These are phyloP conservation scores for Tretioscincus oriximinensis DNA, from an alignment of 2,113 vertebrate genomes.

Conservation along the genomic window DNA sequence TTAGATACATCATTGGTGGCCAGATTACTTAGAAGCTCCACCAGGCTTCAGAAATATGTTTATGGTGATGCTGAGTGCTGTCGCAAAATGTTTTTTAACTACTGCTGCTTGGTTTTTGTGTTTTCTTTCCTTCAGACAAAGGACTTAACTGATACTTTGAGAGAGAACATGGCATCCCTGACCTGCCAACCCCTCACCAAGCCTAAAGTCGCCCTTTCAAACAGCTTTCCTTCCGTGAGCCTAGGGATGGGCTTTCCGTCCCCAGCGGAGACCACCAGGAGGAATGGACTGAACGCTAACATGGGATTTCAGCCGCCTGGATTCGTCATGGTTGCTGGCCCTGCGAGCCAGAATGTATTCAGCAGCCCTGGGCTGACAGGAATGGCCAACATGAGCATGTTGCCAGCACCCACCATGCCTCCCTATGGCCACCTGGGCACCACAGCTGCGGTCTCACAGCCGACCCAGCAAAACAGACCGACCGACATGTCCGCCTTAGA, in stretches of 20 bases:
- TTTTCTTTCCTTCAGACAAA: constrained; percentile 80
- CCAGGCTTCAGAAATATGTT: not conserved
- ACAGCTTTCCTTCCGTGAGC: constrained; percentile 75
- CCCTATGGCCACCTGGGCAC: constrained; percentile 79
- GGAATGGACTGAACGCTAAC: constrained; percentile 81
- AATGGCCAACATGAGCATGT: constrained; percentile 69
- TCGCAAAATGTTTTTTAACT: constrained; percentile 14
- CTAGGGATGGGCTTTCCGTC: constrained; percentile 75
- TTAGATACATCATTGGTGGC: no score
- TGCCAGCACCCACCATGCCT: constrained; percentile 79
- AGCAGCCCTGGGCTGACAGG: constrained; percentile 64
- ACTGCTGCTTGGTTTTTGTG: constrained; percentile 50
- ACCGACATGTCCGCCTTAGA: constrained; percentile 90
- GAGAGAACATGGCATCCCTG: constrained; percentile 89
- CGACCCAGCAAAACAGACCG: constrained; percentile 74
- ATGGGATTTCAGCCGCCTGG: constrained; percentile 83
- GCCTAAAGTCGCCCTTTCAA: constrained; percentile 74
- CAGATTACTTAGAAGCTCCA: no score
- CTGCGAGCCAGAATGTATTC: constrained; percentile 79
- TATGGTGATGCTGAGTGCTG: not conserved
- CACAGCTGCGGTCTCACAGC: constrained; percentile 61
- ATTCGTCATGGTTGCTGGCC: constrained; percentile 77
- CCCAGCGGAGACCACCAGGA: constrained; percentile 73
- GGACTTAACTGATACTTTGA: constrained; percentile 91
- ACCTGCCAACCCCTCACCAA: constrained; percentile 77